Evolutionary conservation across 2,113 vertebrate genomes (phyloP).

Genomic region (Chiloscyllium plagiosum): DNA sequence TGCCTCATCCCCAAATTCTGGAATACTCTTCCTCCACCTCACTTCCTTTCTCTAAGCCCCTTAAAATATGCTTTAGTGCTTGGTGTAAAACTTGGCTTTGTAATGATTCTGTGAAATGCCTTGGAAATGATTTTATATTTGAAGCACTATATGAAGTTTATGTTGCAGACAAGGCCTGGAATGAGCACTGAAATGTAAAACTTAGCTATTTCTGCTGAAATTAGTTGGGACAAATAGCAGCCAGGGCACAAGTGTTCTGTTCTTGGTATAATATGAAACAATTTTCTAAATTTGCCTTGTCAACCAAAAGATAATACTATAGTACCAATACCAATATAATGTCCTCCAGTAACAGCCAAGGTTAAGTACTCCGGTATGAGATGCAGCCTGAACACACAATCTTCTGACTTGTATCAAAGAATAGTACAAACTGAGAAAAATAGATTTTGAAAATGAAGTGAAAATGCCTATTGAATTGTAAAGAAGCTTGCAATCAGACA

Average conservation of each 20-base stretch:
- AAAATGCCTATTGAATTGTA: background rate
- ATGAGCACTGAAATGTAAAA: background rate
- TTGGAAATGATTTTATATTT: background rate
- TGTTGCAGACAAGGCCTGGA: background rate
- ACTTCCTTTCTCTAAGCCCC: background rate
- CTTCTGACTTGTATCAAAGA: background rate
- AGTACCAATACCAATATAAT: background rate
- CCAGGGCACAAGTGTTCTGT: background rate
- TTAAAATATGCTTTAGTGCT: background rate
- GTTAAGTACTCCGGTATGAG: background rate
- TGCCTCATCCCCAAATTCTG: background rate
- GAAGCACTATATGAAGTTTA: background rate
- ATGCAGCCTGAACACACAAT: background rate
- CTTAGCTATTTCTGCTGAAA: background rate
- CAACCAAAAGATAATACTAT: background rate
- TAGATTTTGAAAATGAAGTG: background rate
- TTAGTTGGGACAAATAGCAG: background rate
- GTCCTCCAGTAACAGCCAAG: background rate
- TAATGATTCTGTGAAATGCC: background rate
- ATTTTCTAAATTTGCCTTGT: background rate
- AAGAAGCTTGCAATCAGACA: background rate
- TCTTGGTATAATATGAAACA: background rate
- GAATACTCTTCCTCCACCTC: background rate
- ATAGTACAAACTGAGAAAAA: background rate
- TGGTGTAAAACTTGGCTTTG: background rate